Evolutionary conservation across 2,797 vertebrate species (phyloP).

Genomic region (Petrocephalus schoutedeni): DNA sequence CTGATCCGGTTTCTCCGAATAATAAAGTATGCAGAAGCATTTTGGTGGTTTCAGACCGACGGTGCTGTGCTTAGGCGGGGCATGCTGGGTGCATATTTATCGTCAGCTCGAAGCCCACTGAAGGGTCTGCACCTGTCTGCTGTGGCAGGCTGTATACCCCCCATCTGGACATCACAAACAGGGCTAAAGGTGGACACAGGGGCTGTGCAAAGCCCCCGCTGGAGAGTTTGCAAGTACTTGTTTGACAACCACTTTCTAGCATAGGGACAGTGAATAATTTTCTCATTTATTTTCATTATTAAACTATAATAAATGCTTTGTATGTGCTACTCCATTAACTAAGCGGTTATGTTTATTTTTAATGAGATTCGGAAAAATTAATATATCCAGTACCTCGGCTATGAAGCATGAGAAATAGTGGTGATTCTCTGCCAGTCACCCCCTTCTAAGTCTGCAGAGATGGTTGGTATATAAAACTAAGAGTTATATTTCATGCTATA

Average conservation of each 20-base stretch:
- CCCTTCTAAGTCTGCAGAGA: neutral
- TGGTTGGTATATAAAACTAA: neutral
- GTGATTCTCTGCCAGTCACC: neutral
- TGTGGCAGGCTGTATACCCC: neutral
- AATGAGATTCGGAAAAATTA: neutral
- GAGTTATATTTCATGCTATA: neutral
- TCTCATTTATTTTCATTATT: conserved; percentile 6
- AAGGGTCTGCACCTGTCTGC: neutral
- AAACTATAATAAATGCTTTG: conserved; percentile 6
- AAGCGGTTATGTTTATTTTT: neutral
- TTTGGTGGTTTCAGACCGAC: neutral
- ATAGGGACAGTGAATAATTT: neutral
- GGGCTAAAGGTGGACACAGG: neutral
- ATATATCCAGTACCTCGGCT: neutral
- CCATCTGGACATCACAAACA: conserved; percentile 5
- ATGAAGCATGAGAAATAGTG: neutral
- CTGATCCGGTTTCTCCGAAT: neutral
- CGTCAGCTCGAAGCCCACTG: neutral
- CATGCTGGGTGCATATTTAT: conserved; percentile 7
- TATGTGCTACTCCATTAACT: conserved; percentile 10
- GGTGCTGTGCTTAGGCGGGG: neutral
- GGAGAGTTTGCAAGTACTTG: neutral
- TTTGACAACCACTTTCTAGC: neutral
- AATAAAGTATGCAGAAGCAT: neutral
- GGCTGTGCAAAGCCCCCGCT: neutral